Conservation (phyloP, 2,797 vertebrate species). For the Megaceryle alcyon region DNA sequence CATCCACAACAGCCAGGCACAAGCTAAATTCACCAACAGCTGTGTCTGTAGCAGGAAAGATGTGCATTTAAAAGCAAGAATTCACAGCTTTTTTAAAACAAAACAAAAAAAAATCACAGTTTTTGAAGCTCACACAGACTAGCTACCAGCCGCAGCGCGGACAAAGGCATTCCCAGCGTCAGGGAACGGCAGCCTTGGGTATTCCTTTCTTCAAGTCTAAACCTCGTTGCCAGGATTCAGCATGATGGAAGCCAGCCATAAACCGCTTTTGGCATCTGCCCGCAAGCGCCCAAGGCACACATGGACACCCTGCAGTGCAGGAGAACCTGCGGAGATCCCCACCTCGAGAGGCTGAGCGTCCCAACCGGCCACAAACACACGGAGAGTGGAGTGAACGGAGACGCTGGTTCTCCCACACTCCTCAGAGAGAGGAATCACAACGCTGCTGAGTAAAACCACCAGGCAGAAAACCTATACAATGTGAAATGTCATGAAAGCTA, state of each 20-base stretch:
- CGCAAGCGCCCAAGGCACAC: not conserved
- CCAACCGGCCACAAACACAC: accelerated
- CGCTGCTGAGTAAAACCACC: not conserved
- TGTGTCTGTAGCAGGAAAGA: slow-evolving; percentile 38
- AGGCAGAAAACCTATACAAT: accelerated
- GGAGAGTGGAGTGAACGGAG: not conserved
- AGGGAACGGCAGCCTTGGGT: not conserved
- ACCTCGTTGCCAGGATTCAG: not conserved
- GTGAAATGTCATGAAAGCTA: not conserved
- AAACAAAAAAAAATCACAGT: not conserved
- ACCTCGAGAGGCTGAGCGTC: not conserved
- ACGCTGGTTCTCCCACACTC: not conserved
- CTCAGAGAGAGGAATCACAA: not conserved
- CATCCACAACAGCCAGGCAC: slow-evolving; percentile 54
- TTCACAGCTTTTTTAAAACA: not conserved
- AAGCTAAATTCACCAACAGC: slow-evolving; percentile 42
- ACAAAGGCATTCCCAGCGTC: not conserved
- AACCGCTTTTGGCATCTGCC: not conserved
- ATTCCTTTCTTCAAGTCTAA: not conserved
- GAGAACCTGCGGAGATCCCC: not conserved
- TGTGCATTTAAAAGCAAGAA: slow-evolving; percentile 54
- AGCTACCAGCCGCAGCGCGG: not conserved
- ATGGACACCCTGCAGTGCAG: not conserved
- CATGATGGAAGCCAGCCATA: not conserved
- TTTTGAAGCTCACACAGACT: not conserved